A percentile compares a stretch with the other conserved stretches of the same genome.
Evolutionary conservation across 2,113 vertebrate species (phyloP).

Genomic region (Brachionichthys hirsutus): DNA sequence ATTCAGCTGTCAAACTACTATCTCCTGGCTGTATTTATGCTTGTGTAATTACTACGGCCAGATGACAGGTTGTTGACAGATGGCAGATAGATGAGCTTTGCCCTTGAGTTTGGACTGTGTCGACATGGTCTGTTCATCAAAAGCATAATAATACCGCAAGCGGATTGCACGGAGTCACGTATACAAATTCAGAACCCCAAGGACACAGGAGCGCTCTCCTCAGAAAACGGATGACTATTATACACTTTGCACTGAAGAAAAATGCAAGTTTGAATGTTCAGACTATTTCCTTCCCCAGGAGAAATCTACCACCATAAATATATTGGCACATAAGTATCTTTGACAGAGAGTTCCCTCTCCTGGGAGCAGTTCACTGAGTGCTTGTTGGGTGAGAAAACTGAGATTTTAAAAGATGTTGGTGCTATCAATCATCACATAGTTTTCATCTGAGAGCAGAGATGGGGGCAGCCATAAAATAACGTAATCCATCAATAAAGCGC

Average conservation of each 20-base stretch:
- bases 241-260: conserved; percentile 12
- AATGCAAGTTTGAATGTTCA: conserved; percentile 34
- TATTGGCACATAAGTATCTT: conserved; percentile 54
- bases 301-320: conserved; percentile 55
- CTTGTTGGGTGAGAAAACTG: conserved; percentile 54
- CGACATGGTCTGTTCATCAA: conserved; percentile 60
- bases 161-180: conserved; percentile 36
- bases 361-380: conserved; percentile 54
- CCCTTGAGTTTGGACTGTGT: conserved; percentile 59
- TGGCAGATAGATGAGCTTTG: conserved; percentile 62
- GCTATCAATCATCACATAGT: conserved; percentile 49
- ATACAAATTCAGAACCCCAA: conserved; percentile 41
- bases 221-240: conserved; percentile 23
- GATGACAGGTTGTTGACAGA: conserved; percentile 73
- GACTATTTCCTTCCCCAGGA: conserved; percentile 20
- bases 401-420: conserved; percentile 50
- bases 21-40: conserved; percentile 63
- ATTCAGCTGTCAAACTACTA: conserved; percentile 51
- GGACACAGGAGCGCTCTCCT: conserved; percentile 41
- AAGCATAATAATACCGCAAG: conserved; percentile 51
- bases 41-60: conserved; percentile 69
- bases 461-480: conserved; percentile 39
- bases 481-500: conserved; percentile 59
- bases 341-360: conserved; percentile 46
- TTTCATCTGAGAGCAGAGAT: conserved; percentile 47